Base-by-base conservation (phyloP, 2,888 invertebrate species). In the Fissipunctia ypsillon region DNA sequence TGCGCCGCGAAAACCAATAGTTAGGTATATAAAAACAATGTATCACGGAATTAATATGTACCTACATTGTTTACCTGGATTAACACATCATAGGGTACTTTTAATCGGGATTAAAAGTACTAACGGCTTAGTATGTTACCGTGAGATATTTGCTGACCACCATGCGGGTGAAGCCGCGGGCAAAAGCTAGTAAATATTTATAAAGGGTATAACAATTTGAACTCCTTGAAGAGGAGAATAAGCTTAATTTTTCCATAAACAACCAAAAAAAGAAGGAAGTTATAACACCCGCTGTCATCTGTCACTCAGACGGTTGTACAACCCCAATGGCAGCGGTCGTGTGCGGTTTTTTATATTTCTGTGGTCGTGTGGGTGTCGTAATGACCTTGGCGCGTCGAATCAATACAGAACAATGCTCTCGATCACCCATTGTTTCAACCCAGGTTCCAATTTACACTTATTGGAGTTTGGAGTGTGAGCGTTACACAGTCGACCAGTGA, bases 351-450 rank as follows among this genome's bases (percentile, higher is more conserved):
- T n/a, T n/a, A n/a, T n/a, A n/a, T n/a, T n/a, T n/a, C n/a, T n/a
- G n/a, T n/a, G 72, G 78, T 54, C 75, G 81, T 71, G 89, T 90
- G 84, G 90, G 91, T 89, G 91, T 91, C 87, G 89, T 84, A 88
- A 87, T 88, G 92, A 93, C 93, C 93, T 93, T 93, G 93, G 76
- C 66, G 81, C 84, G 84, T 81, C 87, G 86, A 89, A 91, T 91
- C 89, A 84, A 91, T 91, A 88, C 80, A 71, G 78, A 90, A 92
- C 91, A 93, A 93, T 92, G 90, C 88, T 87, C 90, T 89, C 90
- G 88, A 91, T 91, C 88, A 84, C 66, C 90, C 88, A 94, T 94
- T 94, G 94, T 94, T 93, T 91, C 88, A 87, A 76, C 63, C 41
- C 72, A 71, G 66, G 67, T 71, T 77, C 83, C 81, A 86, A 87